Base-by-base conservation (phyloP, 1,140 invertebrate genomes). In the Drosophila lacertosa region DNA sequence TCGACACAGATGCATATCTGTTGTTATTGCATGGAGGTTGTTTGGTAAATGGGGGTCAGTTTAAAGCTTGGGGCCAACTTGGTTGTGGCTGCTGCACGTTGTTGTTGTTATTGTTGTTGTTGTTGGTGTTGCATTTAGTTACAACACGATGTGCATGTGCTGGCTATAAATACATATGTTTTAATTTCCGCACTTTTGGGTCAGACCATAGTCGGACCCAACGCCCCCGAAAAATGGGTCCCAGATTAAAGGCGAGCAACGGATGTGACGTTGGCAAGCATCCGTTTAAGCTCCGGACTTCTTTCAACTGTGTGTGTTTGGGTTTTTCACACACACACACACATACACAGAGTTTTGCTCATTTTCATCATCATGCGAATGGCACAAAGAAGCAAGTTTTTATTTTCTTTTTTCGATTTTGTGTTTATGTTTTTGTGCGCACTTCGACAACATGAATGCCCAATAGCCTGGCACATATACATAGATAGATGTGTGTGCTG, bases 161-260 rank as follows among this genome's bases (percentile, higher is more conserved):
- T 63, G 59, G 82, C 82, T 73, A 88, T 88, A 88, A 88, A 88
- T 88, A 88, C 82, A 88, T 88, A 88, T 88, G 82, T 88, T 88
- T 88, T 88, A 88, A 88, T 88, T 88, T 88, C 82, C 82, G 82
- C 82, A 88, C 66, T 88, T 88, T 88, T 88, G 83, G 82, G 82
- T 89, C 77, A 82, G 81, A 69, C 53, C 75, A 50, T 74, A 74
- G 53, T 67, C n/a, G 24, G 40, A 40, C 55, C 48, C 33, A 40
- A 63, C 35, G 16, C 57, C 33, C 32, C n/a, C 10, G 10, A 71
- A 77, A 77, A 77, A 74, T 67, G 60, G 54, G 73, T 68, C 35
- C 58, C 74, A 69, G 82, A 81, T 88, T 86, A 82, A 88, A 82
- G 82, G 74, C 81, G 76, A 68, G 74, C 53, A 70, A 47, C 74